A percentile compares a stretch with the other conserved stretches of the same genome.
These are phyloP conservation scores for Morphnarchus princeps DNA, from an alignment of 2,113 vertebrate genomes.

Conservation along the genomic window DNA sequence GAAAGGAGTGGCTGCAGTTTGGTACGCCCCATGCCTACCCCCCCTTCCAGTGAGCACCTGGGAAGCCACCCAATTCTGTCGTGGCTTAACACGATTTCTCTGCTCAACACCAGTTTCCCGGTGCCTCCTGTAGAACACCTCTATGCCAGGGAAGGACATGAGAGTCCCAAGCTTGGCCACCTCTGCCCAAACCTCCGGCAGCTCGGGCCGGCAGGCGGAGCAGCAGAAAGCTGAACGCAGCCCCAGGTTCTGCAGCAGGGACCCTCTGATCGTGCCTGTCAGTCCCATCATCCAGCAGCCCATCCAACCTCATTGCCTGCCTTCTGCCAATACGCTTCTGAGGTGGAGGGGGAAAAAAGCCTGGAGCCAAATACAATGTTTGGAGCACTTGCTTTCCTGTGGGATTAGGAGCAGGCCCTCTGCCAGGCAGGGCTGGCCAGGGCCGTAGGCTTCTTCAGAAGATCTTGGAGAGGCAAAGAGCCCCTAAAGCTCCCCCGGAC, in stretches of 20 bases:
- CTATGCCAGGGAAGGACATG: not conserved
- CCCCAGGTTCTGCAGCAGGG: not conserved
- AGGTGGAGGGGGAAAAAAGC: not conserved
- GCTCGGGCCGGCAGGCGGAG: accelerated
- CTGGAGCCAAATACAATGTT: not conserved
- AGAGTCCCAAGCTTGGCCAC: not conserved
- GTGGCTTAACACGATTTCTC: accelerated
- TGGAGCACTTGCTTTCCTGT: not conserved
- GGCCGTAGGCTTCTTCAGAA: not conserved
- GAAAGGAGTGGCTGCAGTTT: not conserved
- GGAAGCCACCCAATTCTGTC: not conserved
- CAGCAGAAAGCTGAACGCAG: not conserved
- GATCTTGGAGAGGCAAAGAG: not conserved
- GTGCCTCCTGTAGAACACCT: not conserved
- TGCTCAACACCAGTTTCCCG: not conserved
- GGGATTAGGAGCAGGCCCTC: not conserved
- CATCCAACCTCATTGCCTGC: not conserved
- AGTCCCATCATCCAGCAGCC: not conserved
- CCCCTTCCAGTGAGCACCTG: not conserved
- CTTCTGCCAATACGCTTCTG: not conserved
- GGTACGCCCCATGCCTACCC: not conserved
- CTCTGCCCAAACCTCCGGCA: not conserved
- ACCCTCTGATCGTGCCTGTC: not conserved
- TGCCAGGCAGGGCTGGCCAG: not conserved
- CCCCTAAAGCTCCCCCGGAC: not conserved